Evolutionary conservation across 2,888 invertebrate species (phyloP).

Genomic region (Pecten maximus): DNA sequence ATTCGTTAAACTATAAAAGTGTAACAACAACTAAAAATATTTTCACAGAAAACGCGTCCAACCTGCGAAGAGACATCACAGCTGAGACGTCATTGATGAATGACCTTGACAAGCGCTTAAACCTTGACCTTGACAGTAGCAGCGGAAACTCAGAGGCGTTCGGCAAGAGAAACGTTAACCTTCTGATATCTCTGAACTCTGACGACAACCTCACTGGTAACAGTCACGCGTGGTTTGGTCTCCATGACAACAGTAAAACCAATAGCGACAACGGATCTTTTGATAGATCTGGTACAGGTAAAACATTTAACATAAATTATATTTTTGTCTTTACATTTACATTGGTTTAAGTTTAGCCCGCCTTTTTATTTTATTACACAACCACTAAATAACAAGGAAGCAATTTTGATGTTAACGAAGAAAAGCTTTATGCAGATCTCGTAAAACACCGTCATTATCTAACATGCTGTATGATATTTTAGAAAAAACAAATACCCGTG

Average conservation of each 20-base stretch:
- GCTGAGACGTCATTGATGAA: conserved; percentile 80
- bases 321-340: too few species aligned
- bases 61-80: conserved; percentile 77
- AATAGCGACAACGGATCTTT: conserved; percentile 76
- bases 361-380: too few species aligned
- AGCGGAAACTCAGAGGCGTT: conserved; percentile 70
- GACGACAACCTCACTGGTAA: conserved; percentile 75
- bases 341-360: too few species aligned
- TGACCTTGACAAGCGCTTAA: conserved; percentile 77
- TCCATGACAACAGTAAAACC: conserved; percentile 73
- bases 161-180: conserved; percentile 74
- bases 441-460: too few species aligned
- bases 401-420: background rate
- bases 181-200: conserved; percentile 74
- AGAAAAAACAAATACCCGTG: too few species aligned
- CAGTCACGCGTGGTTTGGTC: conserved; percentile 71
- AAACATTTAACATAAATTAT: too few species aligned
- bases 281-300: conserved; percentile 66
- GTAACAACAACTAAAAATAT: too few species aligned
- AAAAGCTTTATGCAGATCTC: background rate
- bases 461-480: too few species aligned
- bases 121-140: conserved; percentile 74
- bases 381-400: too few species aligned
- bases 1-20: too few species aligned
- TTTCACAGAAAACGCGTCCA: conserved; percentile 70